Evolutionary conservation across 2,113 vertebrate genomes (phyloP).

Genomic region (Pavo muticus): DNA sequence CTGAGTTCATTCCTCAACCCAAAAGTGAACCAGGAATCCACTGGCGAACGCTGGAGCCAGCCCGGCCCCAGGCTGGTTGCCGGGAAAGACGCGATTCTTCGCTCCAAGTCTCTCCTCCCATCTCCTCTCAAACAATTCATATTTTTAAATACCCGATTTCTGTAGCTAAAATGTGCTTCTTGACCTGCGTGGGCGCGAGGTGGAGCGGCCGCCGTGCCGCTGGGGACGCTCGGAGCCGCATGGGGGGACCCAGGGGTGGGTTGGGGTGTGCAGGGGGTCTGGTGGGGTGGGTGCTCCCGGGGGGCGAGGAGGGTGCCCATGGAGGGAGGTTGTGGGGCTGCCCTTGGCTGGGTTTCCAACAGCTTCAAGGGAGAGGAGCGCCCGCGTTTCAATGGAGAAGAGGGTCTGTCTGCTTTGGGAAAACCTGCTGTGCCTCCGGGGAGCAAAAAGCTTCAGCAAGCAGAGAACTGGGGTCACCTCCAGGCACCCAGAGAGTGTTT

Average conservation of each 20-base stretch:
- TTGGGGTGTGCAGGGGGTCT: not conserved
- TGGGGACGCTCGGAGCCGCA: slow-evolving; percentile 1
- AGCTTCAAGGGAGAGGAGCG: not conserved
- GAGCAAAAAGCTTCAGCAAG: not conserved
- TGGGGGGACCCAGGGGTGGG: not conserved
- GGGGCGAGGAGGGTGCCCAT: not conserved
- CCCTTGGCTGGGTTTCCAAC: not conserved
- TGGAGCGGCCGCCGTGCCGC: slow-evolving; percentile 19
- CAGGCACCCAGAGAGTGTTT: rapidly evolving
- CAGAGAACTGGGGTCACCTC: not conserved
- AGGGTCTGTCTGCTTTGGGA: not conserved
- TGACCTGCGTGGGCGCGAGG: slow-evolving; percentile 74
- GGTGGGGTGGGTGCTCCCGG: not conserved
- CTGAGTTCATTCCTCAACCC: not conserved
- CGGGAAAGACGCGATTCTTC: slow-evolving; percentile 38
- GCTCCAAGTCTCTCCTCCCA: slow-evolving; percentile 32
- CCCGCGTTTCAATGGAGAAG: rapidly evolving
- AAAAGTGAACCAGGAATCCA: slow-evolving; percentile 30
- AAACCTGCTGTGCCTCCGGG: rapidly evolving
- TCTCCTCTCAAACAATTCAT: slow-evolving; percentile 30
- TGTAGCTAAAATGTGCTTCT: slow-evolving; percentile 84
- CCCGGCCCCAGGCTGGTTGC: not conserved
- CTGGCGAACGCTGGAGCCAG: not conserved
- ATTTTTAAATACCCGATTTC: slow-evolving; percentile 79
- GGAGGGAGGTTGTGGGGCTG: not conserved